Conservation (phyloP, 2,888 invertebrate species). For the Pycnomerus fuliginosus region DNA sequence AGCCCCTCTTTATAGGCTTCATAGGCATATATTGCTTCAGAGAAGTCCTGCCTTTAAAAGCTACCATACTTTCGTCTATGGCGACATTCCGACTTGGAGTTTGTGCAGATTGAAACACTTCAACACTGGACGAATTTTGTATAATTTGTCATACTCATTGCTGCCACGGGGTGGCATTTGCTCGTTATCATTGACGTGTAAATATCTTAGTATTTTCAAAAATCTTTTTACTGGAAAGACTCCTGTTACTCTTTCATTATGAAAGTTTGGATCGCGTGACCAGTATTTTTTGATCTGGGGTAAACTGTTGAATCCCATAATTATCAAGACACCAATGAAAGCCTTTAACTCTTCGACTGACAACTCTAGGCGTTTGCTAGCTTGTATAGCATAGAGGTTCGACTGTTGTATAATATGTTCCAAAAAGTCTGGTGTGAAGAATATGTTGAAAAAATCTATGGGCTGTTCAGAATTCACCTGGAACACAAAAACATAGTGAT, state of each 20-base stretch:
- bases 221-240: constrained; percentile 1
- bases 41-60: constrained; percentile 19
- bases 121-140: constrained; percentile 2
- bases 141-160: constrained; percentile 12
- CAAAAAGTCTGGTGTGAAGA: too few relatives aligned
- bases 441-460: too few relatives aligned
- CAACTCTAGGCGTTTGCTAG: neutral
- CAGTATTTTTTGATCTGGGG: neutral
- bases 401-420: neutral
- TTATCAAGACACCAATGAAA: neutral
- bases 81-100: neutral
- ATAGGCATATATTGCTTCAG: too few relatives aligned
- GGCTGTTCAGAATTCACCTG: too few relatives aligned
- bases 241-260: neutral
- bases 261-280: neutral
- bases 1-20: constrained; percentile 29
- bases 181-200: constrained; percentile 12
- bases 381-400: neutral
- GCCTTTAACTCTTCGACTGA: neutral
- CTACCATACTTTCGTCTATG: neutral
- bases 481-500: neutral
- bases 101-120: neutral
- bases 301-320: constrained; percentile 1
- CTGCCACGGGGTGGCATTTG: constrained; percentile 1
- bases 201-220: neutral